phyloP scores from a whole-genome alignment of 2,888 invertebrate genomes.

The Cataglyphis livida region DNA sequence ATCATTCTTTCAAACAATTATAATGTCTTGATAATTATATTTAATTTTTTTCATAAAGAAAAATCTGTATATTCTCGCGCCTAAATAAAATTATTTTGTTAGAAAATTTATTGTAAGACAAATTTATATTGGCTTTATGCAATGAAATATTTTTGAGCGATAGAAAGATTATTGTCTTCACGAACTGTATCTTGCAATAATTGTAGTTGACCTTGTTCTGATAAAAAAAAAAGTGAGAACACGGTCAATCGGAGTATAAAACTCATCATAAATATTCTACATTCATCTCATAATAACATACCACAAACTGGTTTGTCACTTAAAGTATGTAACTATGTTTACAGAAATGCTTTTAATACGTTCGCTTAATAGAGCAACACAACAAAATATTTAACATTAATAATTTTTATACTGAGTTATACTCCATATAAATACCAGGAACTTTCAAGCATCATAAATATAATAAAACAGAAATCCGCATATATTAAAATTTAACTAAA shows the following conservation, averaged over 20 bases:
- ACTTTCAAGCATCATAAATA: neutral
- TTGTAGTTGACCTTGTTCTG: neutral
- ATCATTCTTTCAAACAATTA: no score
- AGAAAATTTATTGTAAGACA: neutral
- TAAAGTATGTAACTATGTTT: neutral
- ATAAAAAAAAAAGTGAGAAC: neutral
- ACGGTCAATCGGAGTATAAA: neutral
- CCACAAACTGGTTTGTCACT: neutral
- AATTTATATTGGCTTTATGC: neutral
- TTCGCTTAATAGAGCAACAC: neutral
- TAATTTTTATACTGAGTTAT: neutral
- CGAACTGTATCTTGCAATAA: neutral
- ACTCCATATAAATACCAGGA: neutral
- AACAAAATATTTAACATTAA: neutral
- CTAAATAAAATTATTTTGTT: neutral
- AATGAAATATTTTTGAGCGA: neutral
- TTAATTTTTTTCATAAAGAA: neutral
- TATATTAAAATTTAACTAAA: neutral
- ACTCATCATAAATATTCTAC: neutral
- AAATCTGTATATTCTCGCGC: neutral
- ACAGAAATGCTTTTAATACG: neutral
- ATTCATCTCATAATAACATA: no score
- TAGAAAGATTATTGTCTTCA: neutral
- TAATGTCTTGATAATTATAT: neutral
- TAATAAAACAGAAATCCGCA: neutral